Base-by-base conservation (phyloP, 2,797 vertebrate genomes). In the Anguilla megastoma region DNA sequence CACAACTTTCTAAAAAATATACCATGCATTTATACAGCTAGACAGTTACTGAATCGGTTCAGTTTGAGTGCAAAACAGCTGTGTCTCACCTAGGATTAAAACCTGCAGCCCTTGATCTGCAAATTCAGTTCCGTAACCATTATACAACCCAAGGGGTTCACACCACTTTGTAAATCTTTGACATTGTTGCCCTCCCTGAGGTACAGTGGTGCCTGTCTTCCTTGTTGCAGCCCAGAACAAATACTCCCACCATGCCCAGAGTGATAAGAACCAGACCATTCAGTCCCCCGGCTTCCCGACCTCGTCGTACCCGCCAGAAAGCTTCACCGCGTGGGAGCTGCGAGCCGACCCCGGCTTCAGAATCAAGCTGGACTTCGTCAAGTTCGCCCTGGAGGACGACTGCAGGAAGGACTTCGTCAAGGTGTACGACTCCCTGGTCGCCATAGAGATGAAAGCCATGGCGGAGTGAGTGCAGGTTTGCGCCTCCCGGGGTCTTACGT, bases 361-460 rank as follows among this genome's bases (percentile, higher is more conserved):
- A 16, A 94, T 99, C 88, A 95, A 88, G 56, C 95, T 99, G 89
- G 96, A 97, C 91, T 99, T 99, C 94, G 95, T 93, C 85, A 97
- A 96, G 0, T 94, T 99, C 87, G 96, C 96, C 82, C 89, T 99
- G 82, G 97, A 98, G 30, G 92, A 95, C 0, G 86, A 95, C 54
- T 94, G 91, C 12, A 74, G 88, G n/a, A 92, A 95, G 0, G 98
- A 99, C 95, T 96, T 97, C 90, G 94, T 99, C 90, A 95, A 92
- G 33, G 94, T 99, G 86, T 99, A 99, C 3, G 93, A 99, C 92
- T 97, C 97, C 0, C 95, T 99, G 89, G 98, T 93, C n/a, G 96
- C 97, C 0, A 93, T 97, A 18, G 96, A 98, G 84, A 92, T 93
- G 9, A 93, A 92, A 0, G 76, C 95, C 0, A 89, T 99, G 91